Evolutionary conservation across 2,888 invertebrate genomes (phyloP).

Genomic region (Notodonta dromedarius): DNA sequence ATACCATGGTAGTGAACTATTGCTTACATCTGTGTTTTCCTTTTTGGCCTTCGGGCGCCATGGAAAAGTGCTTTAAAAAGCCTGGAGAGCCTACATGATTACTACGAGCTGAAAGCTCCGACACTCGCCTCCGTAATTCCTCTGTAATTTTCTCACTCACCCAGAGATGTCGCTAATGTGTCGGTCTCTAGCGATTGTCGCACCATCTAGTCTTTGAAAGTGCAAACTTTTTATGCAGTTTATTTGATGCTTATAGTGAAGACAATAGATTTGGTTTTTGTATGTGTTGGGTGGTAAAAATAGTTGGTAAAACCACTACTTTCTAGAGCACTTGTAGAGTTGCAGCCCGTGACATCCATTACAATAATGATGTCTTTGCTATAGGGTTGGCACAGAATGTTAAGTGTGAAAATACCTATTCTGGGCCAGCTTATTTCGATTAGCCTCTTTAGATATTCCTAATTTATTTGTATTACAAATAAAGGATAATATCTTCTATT

Average conservation of each 20-base stretch:
- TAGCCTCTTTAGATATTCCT: too few species aligned
- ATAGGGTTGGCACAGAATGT: slow-evolving; percentile 55
- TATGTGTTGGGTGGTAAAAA: slow-evolving; percentile 11
- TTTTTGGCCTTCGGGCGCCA: background rate
- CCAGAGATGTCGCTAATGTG: slow-evolving; percentile 81
- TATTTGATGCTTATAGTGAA: slow-evolving; percentile 22
- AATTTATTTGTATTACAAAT: background rate
- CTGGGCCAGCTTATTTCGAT: too few species aligned
- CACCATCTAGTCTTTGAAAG: slow-evolving; percentile 66
- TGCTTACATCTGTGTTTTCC: background rate
- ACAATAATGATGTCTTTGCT: slow-evolving; percentile 75
- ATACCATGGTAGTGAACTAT: too few species aligned
- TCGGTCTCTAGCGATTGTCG: slow-evolving; percentile 68
- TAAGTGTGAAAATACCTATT: too few species aligned
- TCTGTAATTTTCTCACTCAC: slow-evolving; percentile 78
- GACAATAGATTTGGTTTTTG: slow-evolving; percentile 36
- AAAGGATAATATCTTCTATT: too few species aligned
- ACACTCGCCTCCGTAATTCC: slow-evolving; percentile 68
- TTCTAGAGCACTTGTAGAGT: slow-evolving; percentile 75
- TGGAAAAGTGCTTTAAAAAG: slow-evolving; percentile 4
- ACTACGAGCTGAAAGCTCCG: slow-evolving; percentile 46
- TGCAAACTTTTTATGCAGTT: slow-evolving; percentile 46
- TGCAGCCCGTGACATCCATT: slow-evolving; percentile 82
- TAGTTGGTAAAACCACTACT: slow-evolving; percentile 55
- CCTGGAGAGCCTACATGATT: slow-evolving; percentile 11